phyloP scores from a whole-genome alignment of 1,140 invertebrate species.

The Drosophila santomea region DNA sequence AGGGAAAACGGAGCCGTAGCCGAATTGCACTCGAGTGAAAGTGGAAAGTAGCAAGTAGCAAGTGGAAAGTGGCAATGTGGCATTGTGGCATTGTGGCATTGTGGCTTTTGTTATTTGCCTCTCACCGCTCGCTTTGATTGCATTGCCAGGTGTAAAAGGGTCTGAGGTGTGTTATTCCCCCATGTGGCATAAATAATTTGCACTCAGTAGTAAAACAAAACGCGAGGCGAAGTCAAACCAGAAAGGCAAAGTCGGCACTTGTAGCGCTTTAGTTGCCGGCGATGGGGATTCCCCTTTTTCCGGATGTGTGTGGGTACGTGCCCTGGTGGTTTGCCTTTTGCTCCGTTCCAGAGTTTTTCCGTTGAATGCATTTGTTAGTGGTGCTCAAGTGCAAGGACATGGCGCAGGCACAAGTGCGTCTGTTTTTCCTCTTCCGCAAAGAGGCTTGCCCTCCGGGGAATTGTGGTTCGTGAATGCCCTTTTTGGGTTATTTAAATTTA shows the following conservation, averaged over 20 bases:
- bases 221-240: slow-evolving; percentile 23
- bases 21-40: slow-evolving; percentile 73
- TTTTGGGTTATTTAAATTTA: not conserved
- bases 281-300: slow-evolving; percentile 6
- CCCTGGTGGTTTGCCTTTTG: slow-evolving; percentile 38
- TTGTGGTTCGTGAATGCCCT: slow-evolving; percentile 10
- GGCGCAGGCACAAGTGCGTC: slow-evolving; percentile 29
- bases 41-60: slow-evolving; percentile 61
- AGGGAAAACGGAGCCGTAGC: slow-evolving; percentile 17
- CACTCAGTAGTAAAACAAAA: slow-evolving; percentile 71
- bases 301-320: slow-evolving; percentile 15
- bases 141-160: slow-evolving; percentile 48
- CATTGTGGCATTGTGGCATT: slow-evolving; percentile 31
- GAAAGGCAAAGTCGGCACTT: slow-evolving; percentile 55
- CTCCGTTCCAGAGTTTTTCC: slow-evolving; percentile 40
- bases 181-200: slow-evolving; percentile 80
- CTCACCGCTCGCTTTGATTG: slow-evolving; percentile 66
- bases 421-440: slow-evolving; percentile 9
- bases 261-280: slow-evolving; percentile 46
- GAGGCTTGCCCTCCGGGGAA: not conserved
- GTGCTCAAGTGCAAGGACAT: slow-evolving; percentile 75
- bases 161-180: slow-evolving; percentile 25
- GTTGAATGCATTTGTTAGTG: slow-evolving; percentile 65
- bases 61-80: slow-evolving; percentile 58
- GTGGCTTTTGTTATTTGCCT: slow-evolving; percentile 70